A percentile compares a stretch with the other conserved stretches of the same genome.
These are phyloP conservation scores for Pararge aegeria DNA, from an alignment of 1,140 invertebrate species.

Conservation along the genomic window DNA sequence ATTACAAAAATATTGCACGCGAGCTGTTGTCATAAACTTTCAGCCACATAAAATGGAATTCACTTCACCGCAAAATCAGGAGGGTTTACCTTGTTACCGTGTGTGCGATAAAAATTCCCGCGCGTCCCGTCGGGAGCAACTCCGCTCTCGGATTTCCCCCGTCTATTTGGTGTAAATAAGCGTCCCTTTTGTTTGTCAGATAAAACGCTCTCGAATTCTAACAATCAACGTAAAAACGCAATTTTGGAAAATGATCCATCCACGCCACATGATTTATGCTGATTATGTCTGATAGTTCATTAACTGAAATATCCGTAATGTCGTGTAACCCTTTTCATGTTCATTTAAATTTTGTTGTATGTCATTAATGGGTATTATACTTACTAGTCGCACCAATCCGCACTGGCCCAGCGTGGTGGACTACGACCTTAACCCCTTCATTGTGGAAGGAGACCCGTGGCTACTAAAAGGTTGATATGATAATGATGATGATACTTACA, in stretches of 20 bases:
- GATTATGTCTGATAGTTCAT: neutral
- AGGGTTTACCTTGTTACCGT: conserved; percentile 27
- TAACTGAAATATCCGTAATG: neutral
- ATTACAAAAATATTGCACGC: neutral
- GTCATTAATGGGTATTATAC: too few species aligned
- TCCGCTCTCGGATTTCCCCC: conserved; percentile 8
- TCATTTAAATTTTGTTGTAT: neutral
- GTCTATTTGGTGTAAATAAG: conserved; percentile 16
- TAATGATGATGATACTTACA: too few species aligned
- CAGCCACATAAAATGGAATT: conserved; percentile 18
- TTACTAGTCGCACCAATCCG: too few species aligned
- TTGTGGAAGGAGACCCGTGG: too few species aligned
- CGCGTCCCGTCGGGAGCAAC: conserved; percentile 8
- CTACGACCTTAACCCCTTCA: too few species aligned
- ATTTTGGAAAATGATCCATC: conserved; percentile 9
- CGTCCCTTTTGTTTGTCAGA: conserved; percentile 11
- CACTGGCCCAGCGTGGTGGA: too few species aligned
- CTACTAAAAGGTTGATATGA: too few species aligned
- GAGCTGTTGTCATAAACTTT: conserved; percentile 6
- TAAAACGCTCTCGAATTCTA: conserved; percentile 9
- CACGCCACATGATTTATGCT: neutral
- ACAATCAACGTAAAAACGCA: conserved; percentile 9
- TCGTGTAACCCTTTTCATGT: neutral
- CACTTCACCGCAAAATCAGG: conserved; percentile 24
- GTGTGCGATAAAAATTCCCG: conserved; percentile 26